Base-by-base conservation (phyloP, 2,113 vertebrate species). In the Muntiacus muntjak region DNA sequence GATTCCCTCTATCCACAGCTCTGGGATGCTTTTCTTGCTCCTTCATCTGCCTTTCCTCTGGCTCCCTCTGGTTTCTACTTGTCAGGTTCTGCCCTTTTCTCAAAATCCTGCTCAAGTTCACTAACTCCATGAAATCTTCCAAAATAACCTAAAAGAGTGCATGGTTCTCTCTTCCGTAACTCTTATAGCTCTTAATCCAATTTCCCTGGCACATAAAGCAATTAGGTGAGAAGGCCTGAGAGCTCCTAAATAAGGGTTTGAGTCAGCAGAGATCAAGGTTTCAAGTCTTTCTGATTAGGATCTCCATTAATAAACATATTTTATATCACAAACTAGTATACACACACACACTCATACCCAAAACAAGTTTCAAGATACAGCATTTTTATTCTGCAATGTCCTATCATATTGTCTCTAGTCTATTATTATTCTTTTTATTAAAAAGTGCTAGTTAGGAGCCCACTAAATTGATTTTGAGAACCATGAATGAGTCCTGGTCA, bases 401-500 rank as follows among this genome's bases (percentile, higher is more conserved):
- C 8, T 47, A 21, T 81, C 26, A 28, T 55, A 71, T 90, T 58
- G 78, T 88, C 55, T 88, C 47, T 19, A 28, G 11, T 54, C 25
- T 86, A 45, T 25, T 87, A 92, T 62, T 19, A n/a, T 67, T n/a
- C 54, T 36, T 58, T 67, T 26, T 78, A 30, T 81, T 81, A n/a
- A 79, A 86, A 89, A 36, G 10, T 54, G 47, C n/a, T 85, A 3
- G 40, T 54, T 91, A 88, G 54, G 33, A 97, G 40, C 54, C 33
- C 19, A 81, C 23, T 64, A 28, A 71, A 78, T 55, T 54, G 71
- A 89, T 94, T 87, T 50, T 54, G 36, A 94, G 88, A 95, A 87
- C 57, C 1, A n/a, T 47, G 64, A 21, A 81, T 79, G 87, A 90
- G 71, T 95, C 52, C 45, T 33, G 45, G 92, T 76, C 19, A 81